These are phyloP conservation scores for Cavia aperea DNA, from an alignment of 2,113 vertebrate species.

Conservation along the genomic window DNA sequence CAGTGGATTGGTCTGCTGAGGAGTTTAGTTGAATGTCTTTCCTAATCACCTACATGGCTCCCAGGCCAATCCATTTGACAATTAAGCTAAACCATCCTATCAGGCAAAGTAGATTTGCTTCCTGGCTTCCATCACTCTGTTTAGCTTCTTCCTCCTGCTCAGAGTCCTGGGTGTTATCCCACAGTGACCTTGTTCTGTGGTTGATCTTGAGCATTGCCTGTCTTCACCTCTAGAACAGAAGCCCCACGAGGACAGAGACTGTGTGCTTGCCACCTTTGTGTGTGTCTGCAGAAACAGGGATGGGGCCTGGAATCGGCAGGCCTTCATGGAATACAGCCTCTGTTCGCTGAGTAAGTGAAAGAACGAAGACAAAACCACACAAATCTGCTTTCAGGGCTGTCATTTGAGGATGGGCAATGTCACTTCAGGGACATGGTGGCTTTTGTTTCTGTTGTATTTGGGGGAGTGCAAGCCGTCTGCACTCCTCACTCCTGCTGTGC, in stretches of 20 bases:
- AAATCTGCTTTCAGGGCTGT: neutral
- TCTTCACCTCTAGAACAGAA: neutral
- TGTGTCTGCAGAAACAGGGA: neutral
- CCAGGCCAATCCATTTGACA: neutral
- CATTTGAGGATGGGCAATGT: neutral
- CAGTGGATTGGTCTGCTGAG: neutral
- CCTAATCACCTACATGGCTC: neutral
- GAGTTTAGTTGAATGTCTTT: neutral
- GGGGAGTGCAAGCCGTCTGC: too few species aligned
- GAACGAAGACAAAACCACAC: neutral
- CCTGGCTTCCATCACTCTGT: too few species aligned
- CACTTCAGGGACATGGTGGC: neutral
- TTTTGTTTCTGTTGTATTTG: neutral
- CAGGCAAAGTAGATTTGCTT: neutral
- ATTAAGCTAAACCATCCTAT: neutral
- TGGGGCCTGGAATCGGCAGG: neutral
- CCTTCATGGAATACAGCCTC: neutral
- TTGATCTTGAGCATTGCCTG: neutral
- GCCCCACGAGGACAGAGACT: neutral
- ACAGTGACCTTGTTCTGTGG: neutral
- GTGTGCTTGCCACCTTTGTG: neutral
- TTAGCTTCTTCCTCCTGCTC: neutral
- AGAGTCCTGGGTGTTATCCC: rapidly evolving
- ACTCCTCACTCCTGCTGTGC: too few species aligned
- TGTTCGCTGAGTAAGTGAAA: neutral